Conservation (phyloP, 2,113 vertebrate genomes). For the Taurulus bubalis region DNA sequence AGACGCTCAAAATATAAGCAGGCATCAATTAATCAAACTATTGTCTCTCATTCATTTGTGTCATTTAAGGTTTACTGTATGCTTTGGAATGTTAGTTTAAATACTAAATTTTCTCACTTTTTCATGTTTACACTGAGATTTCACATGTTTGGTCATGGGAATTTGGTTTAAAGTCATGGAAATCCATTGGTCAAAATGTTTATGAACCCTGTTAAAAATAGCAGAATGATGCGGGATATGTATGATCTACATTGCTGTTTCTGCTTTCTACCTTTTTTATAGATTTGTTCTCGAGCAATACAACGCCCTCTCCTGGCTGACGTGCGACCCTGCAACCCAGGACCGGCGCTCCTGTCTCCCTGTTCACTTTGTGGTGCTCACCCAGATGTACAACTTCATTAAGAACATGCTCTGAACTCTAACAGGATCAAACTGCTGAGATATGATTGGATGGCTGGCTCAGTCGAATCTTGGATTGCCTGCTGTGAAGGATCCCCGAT, state of each 20-base stretch:
- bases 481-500: constrained; percentile 59
- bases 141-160: no score
- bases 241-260: neutral
- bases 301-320: constrained; percentile 99
- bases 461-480: constrained; percentile 25
- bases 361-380: constrained; percentile 99
- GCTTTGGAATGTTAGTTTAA: no score
- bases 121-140: no score
- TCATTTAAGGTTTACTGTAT: no score
- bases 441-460: constrained; percentile 29
- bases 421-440: constrained; percentile 54
- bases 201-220: no score
- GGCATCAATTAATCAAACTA: no score
- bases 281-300: constrained; percentile 99
- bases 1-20: no score
- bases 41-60: no score
- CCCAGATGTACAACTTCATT: constrained; percentile 99
- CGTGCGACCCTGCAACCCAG: constrained; percentile 98
- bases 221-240: no score
- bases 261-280: constrained; percentile 41
- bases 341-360: constrained; percentile 99
- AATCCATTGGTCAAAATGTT: no score
- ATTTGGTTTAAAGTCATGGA: no score
- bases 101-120: no score
- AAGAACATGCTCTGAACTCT: constrained; percentile 91